Evolutionary conservation across 2,888 invertebrate genomes (phyloP).

Genomic region (Conchocele bisecta): DNA sequence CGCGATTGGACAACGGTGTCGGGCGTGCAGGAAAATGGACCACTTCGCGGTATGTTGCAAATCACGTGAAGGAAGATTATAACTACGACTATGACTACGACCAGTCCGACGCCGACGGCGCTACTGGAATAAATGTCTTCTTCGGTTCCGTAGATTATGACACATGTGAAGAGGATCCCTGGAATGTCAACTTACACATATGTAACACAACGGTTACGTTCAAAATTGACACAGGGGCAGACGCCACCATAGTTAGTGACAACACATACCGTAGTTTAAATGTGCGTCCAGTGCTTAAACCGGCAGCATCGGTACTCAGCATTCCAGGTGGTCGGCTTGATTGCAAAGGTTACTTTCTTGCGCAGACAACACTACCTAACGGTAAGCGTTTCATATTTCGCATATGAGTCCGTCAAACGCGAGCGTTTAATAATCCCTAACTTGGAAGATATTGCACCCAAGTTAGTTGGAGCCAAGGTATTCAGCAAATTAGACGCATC

Average conservation of each 20-base stretch:
- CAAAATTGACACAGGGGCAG: conserved; percentile 35
- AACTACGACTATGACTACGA: background rate
- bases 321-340: background rate
- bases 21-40: conserved; percentile 3
- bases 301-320: background rate
- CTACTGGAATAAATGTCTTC: conserved; percentile 4
- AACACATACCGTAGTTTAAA: background rate
- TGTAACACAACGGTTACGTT: conserved; percentile 16
- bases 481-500: conserved; percentile 51
- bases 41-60: too few relatives aligned
- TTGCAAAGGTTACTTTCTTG: conserved; percentile 5
- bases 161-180: background rate
- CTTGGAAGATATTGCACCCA: conserved; percentile 41
- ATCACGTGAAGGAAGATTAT: background rate
- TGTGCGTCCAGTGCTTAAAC: background rate
- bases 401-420: conserved; percentile 36
- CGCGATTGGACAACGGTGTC: conserved; percentile 26
- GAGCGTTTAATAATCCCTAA: conserved; percentile 50
- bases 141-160: background rate
- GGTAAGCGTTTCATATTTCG: background rate
- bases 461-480: conserved; percentile 36
- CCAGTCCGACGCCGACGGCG: too few relatives aligned
- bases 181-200: conserved; percentile 13
- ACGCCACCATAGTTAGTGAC: conserved; percentile 2
- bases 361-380: too few relatives aligned